Base-by-base conservation (phyloP, 2,797 vertebrate species). In the Peromyscus melanophrys region DNA sequence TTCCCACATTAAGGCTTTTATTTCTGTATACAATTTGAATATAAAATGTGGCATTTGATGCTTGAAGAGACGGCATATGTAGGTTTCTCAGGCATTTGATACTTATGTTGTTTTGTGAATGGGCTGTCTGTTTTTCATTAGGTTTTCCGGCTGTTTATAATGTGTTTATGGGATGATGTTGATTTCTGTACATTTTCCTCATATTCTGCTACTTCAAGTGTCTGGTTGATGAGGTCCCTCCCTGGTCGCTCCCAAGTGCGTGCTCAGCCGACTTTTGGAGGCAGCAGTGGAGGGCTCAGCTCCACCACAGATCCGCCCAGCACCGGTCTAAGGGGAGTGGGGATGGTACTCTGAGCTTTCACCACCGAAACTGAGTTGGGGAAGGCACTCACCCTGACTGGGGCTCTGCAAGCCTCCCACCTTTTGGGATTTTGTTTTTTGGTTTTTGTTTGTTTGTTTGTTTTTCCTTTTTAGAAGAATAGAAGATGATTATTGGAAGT, bases 151-250 rank as follows among this genome's bases (percentile, higher is more conserved):
- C 65, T 91, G n/a, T 95, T 94, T 89, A 67, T 78, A 75, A 2
- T 19, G 63, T 94, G 57, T 84, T 97, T 94, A 61, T 80, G 69
- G 87, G 63, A 89, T 63, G 40, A 23, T 46, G 67, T 31, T 86
- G 89, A 76, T 87, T 95, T 69, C 46, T 85, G 86, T 94, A 82
- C 40, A 17, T 82, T 91, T 81, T 92, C 69, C 90, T 96, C 52
- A 61, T 40, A 52, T 81, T 90, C 46, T 69, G 73, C 83, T 55
- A 3, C 73, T 61, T 86, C 76, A n/a, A 67, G 94, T 40, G 57
- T 31, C 21, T 75, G 57, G 63, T 52, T 57, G 75, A 14, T 83
- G 67, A 63, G 21, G 73, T 73, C 29, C 3, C 92, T 73, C 29
- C 3, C 92, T 31, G 6, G 73, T 23, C 52, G 27, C 46, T 55